Evolutionary conservation across 2,113 vertebrate genomes (phyloP).

Genomic region (Butorides virescens): DNA sequence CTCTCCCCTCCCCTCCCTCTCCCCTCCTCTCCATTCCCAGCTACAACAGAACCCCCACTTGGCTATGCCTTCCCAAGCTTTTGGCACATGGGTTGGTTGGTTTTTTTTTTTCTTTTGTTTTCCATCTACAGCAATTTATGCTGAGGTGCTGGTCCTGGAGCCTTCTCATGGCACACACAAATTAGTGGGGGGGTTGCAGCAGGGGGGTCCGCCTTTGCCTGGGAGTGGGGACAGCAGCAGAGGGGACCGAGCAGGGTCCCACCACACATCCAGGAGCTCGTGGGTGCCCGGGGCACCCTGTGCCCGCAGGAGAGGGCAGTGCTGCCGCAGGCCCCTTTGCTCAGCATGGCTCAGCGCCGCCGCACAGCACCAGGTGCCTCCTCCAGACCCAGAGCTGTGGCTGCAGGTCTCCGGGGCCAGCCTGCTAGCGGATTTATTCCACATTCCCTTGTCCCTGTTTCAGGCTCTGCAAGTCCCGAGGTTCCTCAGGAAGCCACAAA

Average conservation of each 20-base stretch:
- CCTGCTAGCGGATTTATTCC: neutral
- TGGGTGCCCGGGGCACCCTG: too few species aligned
- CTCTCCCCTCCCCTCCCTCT: too few species aligned
- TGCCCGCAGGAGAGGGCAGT: neutral
- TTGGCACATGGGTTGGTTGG: too few species aligned
- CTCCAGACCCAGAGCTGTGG: neutral
- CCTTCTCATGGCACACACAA: fast-evolving
- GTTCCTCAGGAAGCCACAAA: neutral
- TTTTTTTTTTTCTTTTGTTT: neutral
- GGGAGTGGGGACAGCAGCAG: neutral
- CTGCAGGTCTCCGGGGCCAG: neutral
- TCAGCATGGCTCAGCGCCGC: fast-evolving
- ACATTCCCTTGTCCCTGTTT: neutral
- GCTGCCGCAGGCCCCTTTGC: too few species aligned
- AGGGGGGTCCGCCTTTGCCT: neutral
- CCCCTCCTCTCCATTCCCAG: neutral
- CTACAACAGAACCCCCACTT: fast-evolving
- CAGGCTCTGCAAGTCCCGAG: neutral
- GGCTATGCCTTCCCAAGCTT: neutral
- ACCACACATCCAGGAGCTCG: fast-evolving
- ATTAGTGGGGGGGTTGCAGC: neutral
- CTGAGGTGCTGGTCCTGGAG: neutral
- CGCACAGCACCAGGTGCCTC: neutral
- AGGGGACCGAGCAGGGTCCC: neutral
- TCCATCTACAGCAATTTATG: fast-evolving